Percentiles rank a stretch among this genome's conserved stretches.
phyloP scores from a whole-genome alignment of 2,888 invertebrate species.

The Exocentrus adspersus region DNA sequence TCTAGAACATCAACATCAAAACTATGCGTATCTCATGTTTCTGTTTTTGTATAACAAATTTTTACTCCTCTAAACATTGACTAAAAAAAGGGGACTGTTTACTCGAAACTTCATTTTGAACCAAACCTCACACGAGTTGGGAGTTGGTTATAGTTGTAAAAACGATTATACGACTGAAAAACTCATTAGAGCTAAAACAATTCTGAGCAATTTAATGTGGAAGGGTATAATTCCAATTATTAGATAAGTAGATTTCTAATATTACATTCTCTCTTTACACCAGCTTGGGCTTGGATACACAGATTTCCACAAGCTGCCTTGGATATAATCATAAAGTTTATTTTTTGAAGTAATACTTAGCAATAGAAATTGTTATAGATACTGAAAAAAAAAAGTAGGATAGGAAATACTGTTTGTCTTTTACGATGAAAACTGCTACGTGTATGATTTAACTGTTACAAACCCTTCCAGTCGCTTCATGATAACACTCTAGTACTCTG shows the following conservation, averaged over 20 bases:
- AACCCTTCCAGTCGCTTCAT: not conserved
- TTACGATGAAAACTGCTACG: too few species aligned
- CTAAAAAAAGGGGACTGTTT: not conserved
- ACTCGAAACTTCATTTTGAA: not conserved
- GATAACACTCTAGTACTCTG: not conserved
- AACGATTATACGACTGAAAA: constrained; percentile 5
- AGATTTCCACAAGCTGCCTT: constrained; percentile 11
- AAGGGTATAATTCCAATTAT: constrained; percentile 17
- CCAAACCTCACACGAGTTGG: not conserved
- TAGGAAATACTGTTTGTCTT: too few species aligned
- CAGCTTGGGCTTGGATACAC: constrained; percentile 13
- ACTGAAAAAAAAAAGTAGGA: too few species aligned
- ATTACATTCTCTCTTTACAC: constrained; percentile 17
- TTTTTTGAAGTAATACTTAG: too few species aligned
- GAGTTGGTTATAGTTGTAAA: not conserved
- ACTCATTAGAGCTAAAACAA: constrained; percentile 6
- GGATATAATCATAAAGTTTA: too few species aligned
- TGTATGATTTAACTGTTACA: too few species aligned
- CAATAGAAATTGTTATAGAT: too few species aligned
- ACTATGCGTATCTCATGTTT: too few species aligned
- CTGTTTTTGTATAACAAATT: too few species aligned
- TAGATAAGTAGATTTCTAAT: constrained; percentile 24
- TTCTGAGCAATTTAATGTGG: constrained; percentile 7
- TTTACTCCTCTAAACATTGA: too few species aligned
- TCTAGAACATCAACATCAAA: too few species aligned